Conservation (phyloP, 2,113 vertebrate species). For the Ceyx margarethae region DNA sequence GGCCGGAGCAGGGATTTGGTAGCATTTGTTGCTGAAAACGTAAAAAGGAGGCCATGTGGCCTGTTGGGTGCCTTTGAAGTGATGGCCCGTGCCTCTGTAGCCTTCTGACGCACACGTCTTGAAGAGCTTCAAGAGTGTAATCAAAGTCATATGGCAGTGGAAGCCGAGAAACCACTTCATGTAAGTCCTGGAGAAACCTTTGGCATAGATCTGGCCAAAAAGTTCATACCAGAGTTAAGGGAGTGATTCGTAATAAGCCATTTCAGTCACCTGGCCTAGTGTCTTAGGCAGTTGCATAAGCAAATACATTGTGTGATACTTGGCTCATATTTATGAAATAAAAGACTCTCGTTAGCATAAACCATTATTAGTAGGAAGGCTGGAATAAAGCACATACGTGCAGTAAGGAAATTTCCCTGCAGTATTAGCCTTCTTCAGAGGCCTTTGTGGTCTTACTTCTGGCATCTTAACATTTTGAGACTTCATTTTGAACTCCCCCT, state of each 20-base stretch:
- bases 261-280: too few relatives aligned
- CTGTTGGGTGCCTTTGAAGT: background rate
- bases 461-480: background rate
- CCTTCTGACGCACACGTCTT: rapidly evolving
- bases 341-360: background rate
- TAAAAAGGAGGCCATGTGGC: rapidly evolving
- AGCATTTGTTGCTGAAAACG: too few relatives aligned
- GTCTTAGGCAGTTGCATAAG: too few relatives aligned
- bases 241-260: rapidly evolving
- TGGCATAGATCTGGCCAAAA: rapidly evolving
- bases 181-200: background rate
- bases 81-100: rapidly evolving
- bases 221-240: rapidly evolving
- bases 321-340: rapidly evolving
- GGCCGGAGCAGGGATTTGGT: too few relatives aligned
- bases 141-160: rapidly evolving
- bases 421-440: rapidly evolving
- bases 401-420: background rate
- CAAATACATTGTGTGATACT: too few relatives aligned
- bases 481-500: rapidly evolving
- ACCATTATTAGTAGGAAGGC: too few relatives aligned
- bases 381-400: background rate
- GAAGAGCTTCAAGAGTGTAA: rapidly evolving
- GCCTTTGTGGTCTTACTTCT: background rate
- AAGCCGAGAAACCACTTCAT: rapidly evolving